phyloP scores from a whole-genome alignment of 2,888 invertebrate species.

The Nomada flava region DNA sequence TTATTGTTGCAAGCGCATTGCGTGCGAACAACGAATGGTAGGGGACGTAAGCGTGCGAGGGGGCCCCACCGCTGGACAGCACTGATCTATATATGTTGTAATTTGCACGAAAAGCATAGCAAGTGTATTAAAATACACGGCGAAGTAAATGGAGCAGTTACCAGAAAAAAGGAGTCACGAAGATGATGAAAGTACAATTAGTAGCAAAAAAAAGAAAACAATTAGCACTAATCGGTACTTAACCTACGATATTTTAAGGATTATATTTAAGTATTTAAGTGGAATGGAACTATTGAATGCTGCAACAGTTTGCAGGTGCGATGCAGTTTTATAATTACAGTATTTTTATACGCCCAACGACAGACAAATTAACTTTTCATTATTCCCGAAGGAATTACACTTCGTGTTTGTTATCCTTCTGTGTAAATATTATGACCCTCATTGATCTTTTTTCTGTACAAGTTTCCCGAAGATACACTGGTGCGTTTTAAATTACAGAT shows the following conservation, averaged over 20 bases:
- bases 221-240: conserved; percentile 45
- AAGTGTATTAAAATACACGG: neutral
- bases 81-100: conserved; percentile 5
- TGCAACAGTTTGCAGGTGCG: conserved; percentile 78
- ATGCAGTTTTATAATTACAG: neutral
- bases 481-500: conserved; percentile 61
- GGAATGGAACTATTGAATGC: conserved; percentile 73
- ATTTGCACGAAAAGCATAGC: neutral
- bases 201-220: neutral
- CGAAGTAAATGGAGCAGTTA: conserved; percentile 43
- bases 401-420: neutral
- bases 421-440: neutral
- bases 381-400: neutral
- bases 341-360: neutral
- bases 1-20: too few species aligned
- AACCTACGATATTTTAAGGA: conserved; percentile 78
- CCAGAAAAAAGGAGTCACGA: conserved; percentile 31
- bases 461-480: conserved; percentile 13
- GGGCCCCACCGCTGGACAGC: too few species aligned
- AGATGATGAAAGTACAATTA: neutral
- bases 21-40: too few species aligned
- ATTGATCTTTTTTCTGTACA: neutral
- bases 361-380: neutral
- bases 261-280: conserved; percentile 78
- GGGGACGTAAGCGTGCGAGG: too few species aligned